phyloP scores from a whole-genome alignment of 2,888 invertebrate species.

The Idaea biselata region DNA sequence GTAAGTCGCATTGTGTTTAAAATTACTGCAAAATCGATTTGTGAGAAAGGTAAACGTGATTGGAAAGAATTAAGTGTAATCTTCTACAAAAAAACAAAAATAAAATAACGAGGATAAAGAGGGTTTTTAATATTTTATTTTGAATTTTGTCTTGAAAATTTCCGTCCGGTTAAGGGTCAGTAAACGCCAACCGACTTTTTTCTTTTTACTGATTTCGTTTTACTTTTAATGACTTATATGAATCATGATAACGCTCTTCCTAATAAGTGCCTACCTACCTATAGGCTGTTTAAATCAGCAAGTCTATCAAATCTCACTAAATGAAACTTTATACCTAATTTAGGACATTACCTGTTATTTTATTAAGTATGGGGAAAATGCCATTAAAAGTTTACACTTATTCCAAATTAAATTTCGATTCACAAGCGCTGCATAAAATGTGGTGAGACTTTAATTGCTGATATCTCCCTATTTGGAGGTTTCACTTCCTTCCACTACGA shows the following conservation, averaged over 20 bases:
- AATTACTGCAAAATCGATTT: conserved; percentile 8
- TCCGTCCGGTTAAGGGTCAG: not conserved
- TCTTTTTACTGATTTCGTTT: not conserved
- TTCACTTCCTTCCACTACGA: too few relatives aligned
- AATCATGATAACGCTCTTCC: not conserved
- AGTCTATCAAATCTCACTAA: too few relatives aligned
- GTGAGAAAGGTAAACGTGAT: conserved; percentile 25
- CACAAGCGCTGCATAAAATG: too few relatives aligned
- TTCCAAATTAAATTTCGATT: too few relatives aligned
- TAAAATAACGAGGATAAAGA: not conserved
- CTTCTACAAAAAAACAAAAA: not conserved
- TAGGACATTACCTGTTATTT: too few relatives aligned
- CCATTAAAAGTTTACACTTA: too few relatives aligned
- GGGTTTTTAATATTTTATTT: not conserved
- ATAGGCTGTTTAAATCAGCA: too few relatives aligned
- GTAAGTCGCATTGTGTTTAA: conserved; percentile 23
- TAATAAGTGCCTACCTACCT: too few relatives aligned
- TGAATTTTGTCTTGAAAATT: not conserved
- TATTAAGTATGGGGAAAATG: too few relatives aligned
- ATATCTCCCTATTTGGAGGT: too few relatives aligned
- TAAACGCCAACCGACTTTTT: not conserved
- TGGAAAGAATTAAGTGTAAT: conserved; percentile 10
- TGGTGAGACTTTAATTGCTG: too few relatives aligned
- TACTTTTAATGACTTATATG: not conserved
- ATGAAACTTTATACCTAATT: too few relatives aligned